Evolutionary conservation across 2,113 vertebrate genomes (phyloP).

Genomic region (Arvicanthis niloticus): DNA sequence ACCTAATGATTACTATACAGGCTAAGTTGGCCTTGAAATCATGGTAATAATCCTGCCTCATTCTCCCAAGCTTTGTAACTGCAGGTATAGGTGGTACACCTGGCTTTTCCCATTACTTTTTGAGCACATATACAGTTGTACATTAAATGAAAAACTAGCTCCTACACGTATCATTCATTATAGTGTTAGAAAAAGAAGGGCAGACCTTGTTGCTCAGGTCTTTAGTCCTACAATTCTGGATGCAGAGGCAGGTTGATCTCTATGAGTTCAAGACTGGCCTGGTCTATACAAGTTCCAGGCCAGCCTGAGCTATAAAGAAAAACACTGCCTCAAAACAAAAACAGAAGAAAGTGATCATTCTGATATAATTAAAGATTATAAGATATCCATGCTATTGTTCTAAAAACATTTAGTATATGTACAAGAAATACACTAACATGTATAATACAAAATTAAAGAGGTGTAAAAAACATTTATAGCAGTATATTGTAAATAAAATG

Average conservation of each 20-base stretch:
- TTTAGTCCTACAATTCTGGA: background rate
- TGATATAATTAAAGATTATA: background rate
- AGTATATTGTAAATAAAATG: background rate
- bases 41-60: background rate
- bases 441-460: background rate
- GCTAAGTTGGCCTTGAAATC: background rate
- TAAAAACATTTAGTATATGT: conserved; percentile 39
- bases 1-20: background rate
- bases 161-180: background rate
- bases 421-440: background rate
- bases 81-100: no score
- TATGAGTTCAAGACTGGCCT: background rate
- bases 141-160: conserved; percentile 40
- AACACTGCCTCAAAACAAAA: background rate
- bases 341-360: background rate
- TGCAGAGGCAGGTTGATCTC: background rate
- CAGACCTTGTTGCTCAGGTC: background rate
- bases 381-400: background rate
- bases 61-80: no score
- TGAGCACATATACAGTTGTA: background rate
- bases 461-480: background rate
- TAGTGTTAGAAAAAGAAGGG: background rate
- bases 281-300: background rate
- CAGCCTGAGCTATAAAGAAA: background rate
- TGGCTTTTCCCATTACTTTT: background rate